Evolutionary conservation across 2,888 invertebrate genomes (phyloP), one percentile per base, ranked within the genome.

Genomic region (Elaeidobius kamerunicus): DNA sequence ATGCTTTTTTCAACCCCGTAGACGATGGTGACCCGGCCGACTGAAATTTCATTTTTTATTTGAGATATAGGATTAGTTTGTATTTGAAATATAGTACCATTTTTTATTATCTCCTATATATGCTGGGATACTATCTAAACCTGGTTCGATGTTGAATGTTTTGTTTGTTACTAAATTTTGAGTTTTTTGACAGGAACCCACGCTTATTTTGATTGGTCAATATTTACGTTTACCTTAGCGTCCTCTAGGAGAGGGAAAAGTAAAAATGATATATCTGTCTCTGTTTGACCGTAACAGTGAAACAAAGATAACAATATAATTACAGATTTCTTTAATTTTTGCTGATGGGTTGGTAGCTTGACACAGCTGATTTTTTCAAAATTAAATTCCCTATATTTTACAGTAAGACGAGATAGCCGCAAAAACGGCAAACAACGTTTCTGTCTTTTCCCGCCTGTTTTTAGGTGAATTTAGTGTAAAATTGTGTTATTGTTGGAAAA

Each of bases 391-490:
- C 44, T 44, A 44, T n/a, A 44, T 30, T 42, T 42, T 42, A 30
- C 42, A 27, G 46, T 28, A 38, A 15, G 35, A 17, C 15, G 15
- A 38, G 35, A 16, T 19, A 45, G n/a, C 4, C n/a, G 12, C 15
- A 32, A 14, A 38, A 38, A 4, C 9, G 39, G 17, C 35, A 19
- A 16, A 11, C 9, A 30, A 40, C 32, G 48, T 40, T 48, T 28
- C 18, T 28, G 38, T 47, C 40, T 47, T 45, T 38, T 48, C 40
- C 40, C 40, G 48, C 48, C 48, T 40, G 40, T 19, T 39, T 46
- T 32, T 36, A 12, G n/a, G n/a, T 38, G 14, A 18, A 17, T 40
- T 39, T 38, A 19, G 9, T 17, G 38, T 17, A 7, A 15, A 11
- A 39, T 39, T 47, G 14, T 39, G n/a, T 19, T 45, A 43, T 32